phyloP scores from a whole-genome alignment of 2,888 invertebrate genomes.

The Pristionchus fissidentatus region DNA sequence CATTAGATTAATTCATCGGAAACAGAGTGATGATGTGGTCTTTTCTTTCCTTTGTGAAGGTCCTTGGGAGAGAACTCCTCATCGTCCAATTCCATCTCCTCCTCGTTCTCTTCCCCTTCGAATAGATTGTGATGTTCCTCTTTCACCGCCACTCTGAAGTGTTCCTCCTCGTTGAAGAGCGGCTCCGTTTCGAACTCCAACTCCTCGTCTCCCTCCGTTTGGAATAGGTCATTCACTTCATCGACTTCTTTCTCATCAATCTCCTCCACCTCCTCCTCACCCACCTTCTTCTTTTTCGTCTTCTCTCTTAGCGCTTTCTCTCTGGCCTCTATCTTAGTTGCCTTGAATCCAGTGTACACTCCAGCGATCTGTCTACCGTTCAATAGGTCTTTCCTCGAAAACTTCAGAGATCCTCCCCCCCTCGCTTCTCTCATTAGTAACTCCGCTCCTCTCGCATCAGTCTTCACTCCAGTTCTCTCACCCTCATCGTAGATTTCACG shows the following conservation, averaged over 20 bases:
- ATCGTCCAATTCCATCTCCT: too few species aligned
- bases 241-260: not conserved
- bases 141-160: not conserved
- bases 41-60: too few species aligned
- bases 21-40: too few species aligned
- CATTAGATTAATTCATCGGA: too few species aligned
- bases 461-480: not conserved
- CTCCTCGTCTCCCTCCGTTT: slow-evolving; percentile 4
- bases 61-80: too few species aligned
- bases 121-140: not conserved
- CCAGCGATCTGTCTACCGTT: not conserved
- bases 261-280: too few species aligned
- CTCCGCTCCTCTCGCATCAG: not conserved
- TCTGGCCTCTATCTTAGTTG: not conserved
- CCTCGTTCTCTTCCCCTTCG: not conserved
- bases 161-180: not conserved
- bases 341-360: not conserved
- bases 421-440: not conserved
- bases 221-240: slow-evolving; percentile 2
- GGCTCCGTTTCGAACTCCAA: slow-evolving; percentile 15
- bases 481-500: slow-evolving; percentile 1
- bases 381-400: not conserved
- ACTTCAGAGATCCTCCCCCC: not conserved
- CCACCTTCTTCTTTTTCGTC: too few species aligned
- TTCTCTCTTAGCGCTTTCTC: not conserved